Evolutionary conservation across 2,113 vertebrate species (phyloP).

Genomic region (Rhinolophus sinicus): DNA sequence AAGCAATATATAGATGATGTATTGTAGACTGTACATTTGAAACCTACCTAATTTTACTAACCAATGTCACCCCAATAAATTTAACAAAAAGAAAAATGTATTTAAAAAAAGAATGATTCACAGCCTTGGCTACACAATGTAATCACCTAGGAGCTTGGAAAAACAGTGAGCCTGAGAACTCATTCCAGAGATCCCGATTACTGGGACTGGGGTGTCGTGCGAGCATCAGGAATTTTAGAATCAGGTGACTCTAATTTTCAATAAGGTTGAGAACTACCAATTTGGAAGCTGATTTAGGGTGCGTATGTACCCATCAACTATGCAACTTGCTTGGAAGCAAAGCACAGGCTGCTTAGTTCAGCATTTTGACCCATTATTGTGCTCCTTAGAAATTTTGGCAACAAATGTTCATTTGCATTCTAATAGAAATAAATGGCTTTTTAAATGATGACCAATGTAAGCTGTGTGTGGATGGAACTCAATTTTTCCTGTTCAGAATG

Average conservation of each 20-base stretch:
- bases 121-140: not conserved
- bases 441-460: conserved; percentile 18
- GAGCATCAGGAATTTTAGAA: not conserved
- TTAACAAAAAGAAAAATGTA: too few species aligned
- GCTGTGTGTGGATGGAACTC: not conserved
- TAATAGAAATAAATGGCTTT: conserved; percentile 51
- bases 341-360: conserved; percentile 2
- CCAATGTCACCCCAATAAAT: too few species aligned
- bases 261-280: not conserved
- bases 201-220: too few species aligned
- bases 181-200: not conserved
- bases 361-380: conserved; percentile 17
- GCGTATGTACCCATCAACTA: not conserved
- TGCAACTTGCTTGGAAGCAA: not conserved
- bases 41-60: too few species aligned
- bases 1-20: too few species aligned
- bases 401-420: conserved; percentile 52
- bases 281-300: conserved; percentile 6
- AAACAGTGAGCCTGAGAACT: not conserved
- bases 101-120: not conserved
- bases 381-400: conserved; percentile 39
- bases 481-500: conserved; percentile 38
- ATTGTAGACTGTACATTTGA: too few species aligned
- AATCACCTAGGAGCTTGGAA: not conserved
- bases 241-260: conserved; percentile 24